Evolutionary conservation across 2,888 invertebrate species (phyloP), one percentile per base, ranked within the genome.

Genomic region (Nemapogon koenigi): DNA sequence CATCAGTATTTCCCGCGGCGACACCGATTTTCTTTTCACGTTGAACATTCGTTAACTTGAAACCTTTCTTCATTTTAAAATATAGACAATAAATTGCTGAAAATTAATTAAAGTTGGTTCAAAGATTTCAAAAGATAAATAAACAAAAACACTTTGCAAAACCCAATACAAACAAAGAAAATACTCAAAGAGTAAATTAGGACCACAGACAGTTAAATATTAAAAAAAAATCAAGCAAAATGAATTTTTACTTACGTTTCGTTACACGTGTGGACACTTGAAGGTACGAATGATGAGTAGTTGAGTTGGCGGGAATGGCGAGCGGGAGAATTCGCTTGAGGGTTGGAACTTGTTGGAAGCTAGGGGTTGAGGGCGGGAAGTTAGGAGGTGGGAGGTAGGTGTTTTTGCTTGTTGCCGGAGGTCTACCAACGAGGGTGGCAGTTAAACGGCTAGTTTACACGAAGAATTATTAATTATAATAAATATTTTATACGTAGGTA

Each of bases 31-130:
- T 84, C 47, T 85, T 82, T 46, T 82, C 83, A 41, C 88, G 72
- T 47, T 81, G 82, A 2, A 84, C 83, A 56, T 89, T 85, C 1
- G 88, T 87, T 27, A 89, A 85, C 78, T 89, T 89, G 53, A 85
- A 89, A 16, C 89, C 89, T 59, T 81, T 85, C 53, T 86, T 71
- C 75, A 81, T 71, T 47, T 33, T 33, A 17, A 17, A 19, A 19
- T n/a, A 52, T 65, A 47, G 28, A 32, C 42, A 44, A 35, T 26
- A 36, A 30, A 43, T n/a, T 27, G 14, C 4, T 16, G 29, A 15
- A 28, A 37, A 28, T 40, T 37, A 29, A 22, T 7, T 22, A 22
- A n/a, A n/a, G 10, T 10, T 22, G 10, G 22, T 22, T 10, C 6
- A 22, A 22, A 22, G 7, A 22, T 22, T 22, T 10, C 6, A 22